A percentile compares a stretch with the other conserved stretches of the same genome.
Evolutionary conservation across 2,888 invertebrate genomes (phyloP).

Genomic region (Folsomia candida): DNA sequence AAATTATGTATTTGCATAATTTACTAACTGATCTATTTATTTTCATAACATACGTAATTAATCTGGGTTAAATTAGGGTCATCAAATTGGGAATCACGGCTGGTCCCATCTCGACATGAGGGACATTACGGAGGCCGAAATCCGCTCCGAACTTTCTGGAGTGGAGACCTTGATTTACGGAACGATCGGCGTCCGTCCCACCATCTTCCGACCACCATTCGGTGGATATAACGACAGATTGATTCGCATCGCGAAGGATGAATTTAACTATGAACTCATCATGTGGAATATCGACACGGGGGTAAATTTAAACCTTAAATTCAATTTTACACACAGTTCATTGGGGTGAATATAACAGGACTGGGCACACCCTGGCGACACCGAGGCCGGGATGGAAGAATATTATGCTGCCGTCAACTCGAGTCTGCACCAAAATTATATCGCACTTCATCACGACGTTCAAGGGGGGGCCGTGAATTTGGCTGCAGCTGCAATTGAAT

Average conservation of each 20-base stretch:
- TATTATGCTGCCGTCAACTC: neutral
- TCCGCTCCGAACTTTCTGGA: neutral
- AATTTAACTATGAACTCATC: slow-evolving; percentile 12
- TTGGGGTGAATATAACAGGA: neutral
- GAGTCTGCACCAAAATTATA: slow-evolving; percentile 13
- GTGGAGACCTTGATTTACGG: neutral
- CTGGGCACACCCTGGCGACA: slow-evolving; percentile 6
- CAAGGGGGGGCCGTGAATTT: neutral
- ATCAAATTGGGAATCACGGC: slow-evolving; percentile 32
- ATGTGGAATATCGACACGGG: slow-evolving; percentile 19
- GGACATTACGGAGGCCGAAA: slow-evolving; percentile 7
- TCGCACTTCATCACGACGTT: slow-evolving; percentile 33
- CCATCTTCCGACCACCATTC: slow-evolving; percentile 21
- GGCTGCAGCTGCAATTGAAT: slow-evolving; percentile 24
- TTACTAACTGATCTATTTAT: neutral
- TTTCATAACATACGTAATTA: slow-evolving; percentile 7
- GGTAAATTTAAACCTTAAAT: slow-evolving; percentile 20
- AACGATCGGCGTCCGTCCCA: neutral
- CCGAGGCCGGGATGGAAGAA: slow-evolving; percentile 1
- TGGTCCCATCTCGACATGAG: slow-evolving; percentile 20
- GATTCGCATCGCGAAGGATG: neutral
- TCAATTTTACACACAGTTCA: neutral
- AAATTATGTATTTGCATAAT: neutral
- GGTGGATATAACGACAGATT: slow-evolving; percentile 18
- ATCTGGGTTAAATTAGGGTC: slow-evolving; percentile 24